These are phyloP conservation scores for Phorcus lineatus DNA, from an alignment of 2,888 invertebrate species.

Conservation along the genomic window DNA sequence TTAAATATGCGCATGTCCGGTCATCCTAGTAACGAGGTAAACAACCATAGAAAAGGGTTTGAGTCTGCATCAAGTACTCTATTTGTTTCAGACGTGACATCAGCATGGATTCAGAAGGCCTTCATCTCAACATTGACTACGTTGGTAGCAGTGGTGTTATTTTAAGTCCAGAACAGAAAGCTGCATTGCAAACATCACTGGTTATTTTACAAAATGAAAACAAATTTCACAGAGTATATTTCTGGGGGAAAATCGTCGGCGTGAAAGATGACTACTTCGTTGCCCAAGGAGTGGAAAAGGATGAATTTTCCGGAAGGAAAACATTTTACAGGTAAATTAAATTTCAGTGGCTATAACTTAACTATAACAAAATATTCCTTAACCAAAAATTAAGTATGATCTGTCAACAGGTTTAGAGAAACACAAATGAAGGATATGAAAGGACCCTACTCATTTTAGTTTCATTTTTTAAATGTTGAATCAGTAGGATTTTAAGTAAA, in stretches of 20 bases:
- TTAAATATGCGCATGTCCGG: background rate
- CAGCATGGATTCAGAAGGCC: slow-evolving; percentile 79
- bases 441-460: no score
- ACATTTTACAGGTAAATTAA: slow-evolving; percentile 84
- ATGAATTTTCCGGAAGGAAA: slow-evolving; percentile 83
- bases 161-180: slow-evolving; percentile 84
- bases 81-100: background rate
- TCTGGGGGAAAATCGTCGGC: slow-evolving; percentile 91
- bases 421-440: no score
- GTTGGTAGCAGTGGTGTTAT: slow-evolving; percentile 82
- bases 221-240: slow-evolving; percentile 87
- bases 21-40: slow-evolving; percentile 22
- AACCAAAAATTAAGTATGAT: no score
- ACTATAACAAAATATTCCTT: no score
- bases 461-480: no score
- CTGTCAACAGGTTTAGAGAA: no score
- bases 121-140: slow-evolving; percentile 79
- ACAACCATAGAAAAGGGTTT: slow-evolving; percentile 2
- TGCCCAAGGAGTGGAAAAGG: slow-evolving; percentile 85
- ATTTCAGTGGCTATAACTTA: no score
- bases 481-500: no score
- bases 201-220: slow-evolving; percentile 88
- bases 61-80: background rate
- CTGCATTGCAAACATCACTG: slow-evolving; percentile 84
- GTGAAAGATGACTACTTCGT: slow-evolving; percentile 87